These are phyloP conservation scores for Syrmaticus mikado DNA, from an alignment of 2,113 vertebrate species.

Conservation along the genomic window DNA sequence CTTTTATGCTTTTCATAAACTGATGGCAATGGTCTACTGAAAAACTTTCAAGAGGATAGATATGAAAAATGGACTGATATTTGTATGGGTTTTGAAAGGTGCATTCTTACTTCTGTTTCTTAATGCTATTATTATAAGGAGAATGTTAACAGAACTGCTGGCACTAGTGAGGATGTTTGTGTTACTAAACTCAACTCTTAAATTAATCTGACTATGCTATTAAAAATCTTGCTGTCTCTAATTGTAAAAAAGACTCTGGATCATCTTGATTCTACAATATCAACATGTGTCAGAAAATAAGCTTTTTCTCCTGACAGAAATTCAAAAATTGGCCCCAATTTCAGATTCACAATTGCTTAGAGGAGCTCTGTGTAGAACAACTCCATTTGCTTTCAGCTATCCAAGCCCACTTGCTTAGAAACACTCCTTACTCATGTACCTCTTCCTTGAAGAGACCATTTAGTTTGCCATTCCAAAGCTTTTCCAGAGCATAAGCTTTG, in stretches of 20 bases:
- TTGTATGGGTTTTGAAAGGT: background rate
- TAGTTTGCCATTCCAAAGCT: background rate
- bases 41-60: background rate
- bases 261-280: background rate
- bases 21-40: background rate
- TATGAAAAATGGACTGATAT: background rate
- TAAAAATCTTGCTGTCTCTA: background rate
- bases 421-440: background rate
- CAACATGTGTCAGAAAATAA: background rate
- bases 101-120: background rate
- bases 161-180: background rate
- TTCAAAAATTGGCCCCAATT: background rate
- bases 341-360: background rate
- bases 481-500: background rate
- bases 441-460: background rate
- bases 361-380: background rate
- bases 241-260: background rate
- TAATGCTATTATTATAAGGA: background rate
- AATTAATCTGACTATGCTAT: background rate
- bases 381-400: background rate
- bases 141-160: background rate
- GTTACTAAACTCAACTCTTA: background rate
- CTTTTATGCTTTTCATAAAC: background rate
- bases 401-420: background rate
- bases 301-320: background rate